Base-by-base conservation (phyloP, 2,797 vertebrate species). In the Parauchenoglanis ngamensis region DNA sequence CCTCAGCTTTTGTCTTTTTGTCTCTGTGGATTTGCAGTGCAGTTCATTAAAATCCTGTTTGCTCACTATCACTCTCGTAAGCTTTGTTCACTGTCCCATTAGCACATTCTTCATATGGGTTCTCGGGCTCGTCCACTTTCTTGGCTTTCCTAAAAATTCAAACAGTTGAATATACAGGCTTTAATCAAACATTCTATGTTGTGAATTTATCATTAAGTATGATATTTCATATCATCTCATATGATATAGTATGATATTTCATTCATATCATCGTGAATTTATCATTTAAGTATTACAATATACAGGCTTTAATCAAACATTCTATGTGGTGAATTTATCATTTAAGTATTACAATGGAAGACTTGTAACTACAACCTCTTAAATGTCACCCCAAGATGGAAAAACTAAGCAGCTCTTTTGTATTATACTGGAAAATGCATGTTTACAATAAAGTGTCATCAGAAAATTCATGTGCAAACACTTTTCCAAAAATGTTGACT, bases 1-100 rank as follows among this genome's bases (percentile, higher is more conserved):
- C 2, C 11, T 21, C 40, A 40, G 10, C 19, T 61, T 81, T 46
- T 63, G 31, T 57, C 77, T 79, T 31, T 31, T 31, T 31, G 31
- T 31, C 31, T 31, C 31, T 31, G 31, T 31, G 31, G 19, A 57
- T 31, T 56, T 77, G 25, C 52, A 35, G 17, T 28, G 40, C 23
- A n/a, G 44, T 77, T 23, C 28, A 85, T 85, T 95, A 91, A 13
- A 96, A 86, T 89, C 94, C 95, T 31, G 95, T 96, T 87, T 94
- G 94, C 81, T 95, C 94, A n/a, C 63, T 61, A 0, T 76, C 87
- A 7, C 89, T 84, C 0, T 95, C 94, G 67, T 90, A 96, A 17
- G 90, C 92, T 86, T 91, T 93, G 92, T 96, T 96, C 17, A 2
- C 46, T 23, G 89, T 59, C 65, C 94, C 95, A 0, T 93, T 85